These are phyloP conservation scores for Gonocerus acuteangulatus DNA, from an alignment of 2,888 invertebrate species.

Conservation along the genomic window DNA sequence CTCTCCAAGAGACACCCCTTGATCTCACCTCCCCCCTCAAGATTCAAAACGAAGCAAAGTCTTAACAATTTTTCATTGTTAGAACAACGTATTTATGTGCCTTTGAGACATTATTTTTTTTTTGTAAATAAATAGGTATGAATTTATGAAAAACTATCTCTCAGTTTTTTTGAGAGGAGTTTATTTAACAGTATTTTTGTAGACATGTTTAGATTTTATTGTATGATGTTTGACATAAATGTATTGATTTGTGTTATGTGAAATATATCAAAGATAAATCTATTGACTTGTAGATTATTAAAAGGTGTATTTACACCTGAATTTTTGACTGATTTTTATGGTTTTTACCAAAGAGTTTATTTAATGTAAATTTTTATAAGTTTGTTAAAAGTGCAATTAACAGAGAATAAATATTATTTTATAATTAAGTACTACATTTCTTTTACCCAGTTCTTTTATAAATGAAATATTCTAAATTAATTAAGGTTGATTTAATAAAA, in stretches of 20 bases:
- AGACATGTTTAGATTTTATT: not conserved
- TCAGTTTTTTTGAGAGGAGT: no score
- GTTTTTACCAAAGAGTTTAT: conserved; percentile 5
- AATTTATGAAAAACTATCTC: no score
- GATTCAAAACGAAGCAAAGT: not conserved
- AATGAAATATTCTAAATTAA: no score
- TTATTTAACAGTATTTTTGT: conserved; percentile 12
- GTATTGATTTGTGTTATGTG: no score
- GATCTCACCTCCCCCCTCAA: conserved; percentile 43
- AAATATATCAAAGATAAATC: no score
- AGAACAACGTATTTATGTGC: no score
- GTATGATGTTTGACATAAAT: not conserved
- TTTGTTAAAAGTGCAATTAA: conserved; percentile 9
- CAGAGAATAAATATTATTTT: not conserved
- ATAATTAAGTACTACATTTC: not conserved
- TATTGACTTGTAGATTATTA: no score
- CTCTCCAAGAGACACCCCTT: conserved; percentile 44
- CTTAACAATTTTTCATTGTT: not conserved
- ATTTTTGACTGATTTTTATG: not conserved
- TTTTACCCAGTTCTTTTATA: no score
- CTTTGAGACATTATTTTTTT: no score
- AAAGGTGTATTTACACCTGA: not conserved
- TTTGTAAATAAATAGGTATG: no score
- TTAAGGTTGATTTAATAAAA: no score
- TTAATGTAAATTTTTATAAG: not conserved